A percentile compares a stretch with the other conserved stretches of the same genome.
phyloP scores from a whole-genome alignment of 2,888 invertebrate genomes.

The Piscicola geometra region DNA sequence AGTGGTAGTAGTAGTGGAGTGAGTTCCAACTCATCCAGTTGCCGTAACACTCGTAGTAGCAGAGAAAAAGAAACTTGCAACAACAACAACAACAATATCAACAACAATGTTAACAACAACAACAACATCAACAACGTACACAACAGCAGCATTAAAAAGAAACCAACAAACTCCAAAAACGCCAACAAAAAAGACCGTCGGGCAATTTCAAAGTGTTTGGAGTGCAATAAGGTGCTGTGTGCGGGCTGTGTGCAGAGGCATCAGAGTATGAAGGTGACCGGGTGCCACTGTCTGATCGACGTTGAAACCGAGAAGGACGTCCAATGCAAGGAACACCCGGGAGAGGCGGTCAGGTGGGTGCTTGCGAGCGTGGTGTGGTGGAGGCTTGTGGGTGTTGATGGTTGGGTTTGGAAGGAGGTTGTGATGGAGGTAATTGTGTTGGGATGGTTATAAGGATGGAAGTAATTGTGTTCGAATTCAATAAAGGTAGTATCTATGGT shows the following conservation, averaged over 20 bases:
- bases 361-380: too few species aligned
- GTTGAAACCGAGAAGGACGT: slow-evolving; percentile 54
- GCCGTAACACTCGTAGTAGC: background rate
- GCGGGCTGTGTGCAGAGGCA: slow-evolving; percentile 51
- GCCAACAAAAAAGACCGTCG: slow-evolving; percentile 3
- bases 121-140: too few species aligned
- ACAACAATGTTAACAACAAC: too few species aligned
- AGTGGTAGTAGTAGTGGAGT: background rate
- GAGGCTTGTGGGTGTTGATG: too few species aligned
- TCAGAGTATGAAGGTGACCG: slow-evolving; percentile 51
- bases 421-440: too few species aligned
- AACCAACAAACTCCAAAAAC: slow-evolving; percentile 5
- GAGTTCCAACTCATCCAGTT: background rate
- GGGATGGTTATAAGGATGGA: too few species aligned
- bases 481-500: too few species aligned
- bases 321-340: slow-evolving; percentile 52
- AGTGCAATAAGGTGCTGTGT: slow-evolving; percentile 53
- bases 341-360: too few species aligned
- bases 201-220: slow-evolving; percentile 52
- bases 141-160: background rate
- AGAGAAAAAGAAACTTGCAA: background rate
- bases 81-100: slow-evolving; percentile 22
- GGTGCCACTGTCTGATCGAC: slow-evolving; percentile 52
- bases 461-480: too few species aligned
- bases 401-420: too few species aligned